These are phyloP conservation scores for Uromys caudimaculatus DNA, from an alignment of 2,797 vertebrate genomes.

Conservation along the genomic window DNA sequence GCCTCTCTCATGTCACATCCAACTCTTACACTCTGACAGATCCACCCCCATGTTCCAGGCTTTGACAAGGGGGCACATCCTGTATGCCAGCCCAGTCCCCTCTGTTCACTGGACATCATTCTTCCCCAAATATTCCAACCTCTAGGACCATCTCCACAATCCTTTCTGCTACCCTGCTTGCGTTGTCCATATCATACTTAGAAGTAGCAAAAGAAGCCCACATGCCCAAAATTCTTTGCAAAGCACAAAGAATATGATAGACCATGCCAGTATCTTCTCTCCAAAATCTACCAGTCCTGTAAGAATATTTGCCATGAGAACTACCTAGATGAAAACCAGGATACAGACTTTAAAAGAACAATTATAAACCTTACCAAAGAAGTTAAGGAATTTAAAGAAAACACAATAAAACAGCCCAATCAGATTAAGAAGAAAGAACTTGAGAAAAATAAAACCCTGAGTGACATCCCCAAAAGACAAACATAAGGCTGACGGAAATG, in stretches of 20 bases:
- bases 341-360: not conserved
- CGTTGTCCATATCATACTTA: not conserved
- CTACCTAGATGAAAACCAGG: not conserved
- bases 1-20: not conserved
- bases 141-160: not conserved
- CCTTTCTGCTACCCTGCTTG: not conserved
- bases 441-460: not conserved
- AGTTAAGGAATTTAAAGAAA: not conserved
- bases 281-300: not conserved
- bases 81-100: not conserved
- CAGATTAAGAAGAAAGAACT: not conserved
- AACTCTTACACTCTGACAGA: not conserved
- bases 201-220: not conserved
- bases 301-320: not conserved
- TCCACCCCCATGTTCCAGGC: not conserved
- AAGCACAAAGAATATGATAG: not conserved
- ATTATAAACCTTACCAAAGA: not conserved
- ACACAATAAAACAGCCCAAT: not conserved
- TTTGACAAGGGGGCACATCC: not conserved
- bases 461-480: not conserved
- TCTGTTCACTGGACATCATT: not conserved
- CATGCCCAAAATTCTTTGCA: not conserved
- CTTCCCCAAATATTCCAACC: not conserved
- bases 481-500: not conserved
- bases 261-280: not conserved